Evolutionary conservation across 2,113 vertebrate genomes (phyloP).

Genomic region (Phaethon lepturus): DNA sequence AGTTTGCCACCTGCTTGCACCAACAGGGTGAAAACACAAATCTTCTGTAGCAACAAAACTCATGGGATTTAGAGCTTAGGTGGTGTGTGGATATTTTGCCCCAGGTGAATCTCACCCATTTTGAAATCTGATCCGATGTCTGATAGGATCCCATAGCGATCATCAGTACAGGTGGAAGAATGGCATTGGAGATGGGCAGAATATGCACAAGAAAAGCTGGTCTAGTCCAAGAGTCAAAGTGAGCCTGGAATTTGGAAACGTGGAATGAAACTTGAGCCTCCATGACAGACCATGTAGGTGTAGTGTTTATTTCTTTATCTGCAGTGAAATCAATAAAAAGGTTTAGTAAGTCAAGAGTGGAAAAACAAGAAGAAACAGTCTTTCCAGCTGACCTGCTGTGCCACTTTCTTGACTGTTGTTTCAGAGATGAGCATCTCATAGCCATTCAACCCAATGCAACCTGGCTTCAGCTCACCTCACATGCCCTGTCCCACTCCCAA

Average conservation of each 20-base stretch:
- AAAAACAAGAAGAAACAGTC: constrained; percentile 28
- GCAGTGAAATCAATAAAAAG: constrained; percentile 22
- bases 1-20: not conserved
- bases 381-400: constrained; percentile 3
- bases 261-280: not conserved
- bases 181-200: not conserved
- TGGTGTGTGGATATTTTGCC: not conserved
- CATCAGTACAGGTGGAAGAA: not conserved
- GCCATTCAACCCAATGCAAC: not conserved
- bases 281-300: not conserved
- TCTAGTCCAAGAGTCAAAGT: not conserved
- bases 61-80: not conserved
- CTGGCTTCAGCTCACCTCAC: not conserved
- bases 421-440: constrained; percentile 11
- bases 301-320: not conserved
- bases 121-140: not conserved
- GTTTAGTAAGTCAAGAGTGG: not conserved
- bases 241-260: not conserved
- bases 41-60: not conserved
- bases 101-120: not conserved
- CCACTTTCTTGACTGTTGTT: not conserved
- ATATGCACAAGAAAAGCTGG: not conserved
- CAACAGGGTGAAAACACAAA: not conserved
- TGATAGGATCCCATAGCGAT: fast-evolving
- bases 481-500: not conserved